Conservation (phyloP, 2,888 invertebrate species). For the Nymphalis urticae region DNA sequence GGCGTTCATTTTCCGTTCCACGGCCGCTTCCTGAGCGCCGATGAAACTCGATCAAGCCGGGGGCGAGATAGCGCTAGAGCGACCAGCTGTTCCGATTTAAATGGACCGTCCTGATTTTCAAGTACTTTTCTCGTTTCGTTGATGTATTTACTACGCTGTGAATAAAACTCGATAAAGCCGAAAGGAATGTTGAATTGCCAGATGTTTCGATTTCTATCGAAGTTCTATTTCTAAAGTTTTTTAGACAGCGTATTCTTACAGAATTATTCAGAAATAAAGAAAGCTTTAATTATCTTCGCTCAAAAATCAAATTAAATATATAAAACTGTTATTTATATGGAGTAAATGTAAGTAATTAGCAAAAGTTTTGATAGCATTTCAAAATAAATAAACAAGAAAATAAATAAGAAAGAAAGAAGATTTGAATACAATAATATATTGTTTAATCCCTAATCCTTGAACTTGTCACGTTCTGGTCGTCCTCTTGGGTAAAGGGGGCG, state of each 20-base stretch:
- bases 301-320: too few relatives aligned
- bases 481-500: neutral
- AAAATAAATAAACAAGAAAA: neutral
- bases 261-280: too few relatives aligned
- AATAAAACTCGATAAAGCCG: too few relatives aligned
- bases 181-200: neutral
- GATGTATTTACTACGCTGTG: too few relatives aligned
- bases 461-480: neutral
- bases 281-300: too few relatives aligned
- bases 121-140: constrained; percentile 6
- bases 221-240: too few relatives aligned
- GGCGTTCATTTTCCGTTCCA: constrained; percentile 24
- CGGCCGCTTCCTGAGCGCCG: constrained; percentile 28
- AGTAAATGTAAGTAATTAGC: too few relatives aligned
- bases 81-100: constrained; percentile 6
- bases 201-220: neutral
- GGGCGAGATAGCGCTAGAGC: constrained; percentile 17
- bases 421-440: too few relatives aligned
- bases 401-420: neutral
- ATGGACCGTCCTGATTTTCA: constrained; percentile 3
- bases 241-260: too few relatives aligned
- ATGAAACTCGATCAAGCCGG: constrained; percentile 29
- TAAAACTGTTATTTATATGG: too few relatives aligned
- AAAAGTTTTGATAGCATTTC: too few relatives aligned
- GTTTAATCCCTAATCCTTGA: neutral